These are phyloP conservation scores for Pandemis cinnamomeana DNA, from an alignment of 2,888 invertebrate species.

Conservation along the genomic window DNA sequence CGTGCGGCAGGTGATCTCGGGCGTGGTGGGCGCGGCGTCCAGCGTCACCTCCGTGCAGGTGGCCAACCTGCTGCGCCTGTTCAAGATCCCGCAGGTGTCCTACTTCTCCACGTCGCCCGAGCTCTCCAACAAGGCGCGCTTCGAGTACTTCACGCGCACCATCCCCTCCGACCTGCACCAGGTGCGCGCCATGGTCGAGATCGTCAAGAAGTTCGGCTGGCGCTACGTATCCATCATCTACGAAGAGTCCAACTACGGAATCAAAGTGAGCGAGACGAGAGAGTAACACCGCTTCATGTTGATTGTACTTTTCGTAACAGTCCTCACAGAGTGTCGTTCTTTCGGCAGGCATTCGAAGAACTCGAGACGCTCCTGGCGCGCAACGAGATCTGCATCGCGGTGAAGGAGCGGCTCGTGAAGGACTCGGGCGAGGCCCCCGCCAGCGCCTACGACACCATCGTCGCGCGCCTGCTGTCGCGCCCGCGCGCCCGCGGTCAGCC, in stretches of 20 bases:
- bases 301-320: constrained; percentile 75
- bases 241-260: constrained; percentile 98
- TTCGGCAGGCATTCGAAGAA: constrained; percentile 94
- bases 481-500: constrained; percentile 92
- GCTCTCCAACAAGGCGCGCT: constrained; percentile 96
- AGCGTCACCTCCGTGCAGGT: constrained; percentile 98
- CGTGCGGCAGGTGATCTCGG: constrained; percentile 75
- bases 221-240: constrained; percentile 98
- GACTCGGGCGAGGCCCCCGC: constrained; percentile 97
- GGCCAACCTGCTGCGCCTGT: constrained; percentile 92
- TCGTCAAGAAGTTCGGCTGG: constrained; percentile 94
- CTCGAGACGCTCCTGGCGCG: constrained; percentile 93
- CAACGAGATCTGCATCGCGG: constrained; percentile 95
- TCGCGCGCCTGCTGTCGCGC: constrained; percentile 91
- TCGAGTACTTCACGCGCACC: constrained; percentile 96
- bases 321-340: background rate
- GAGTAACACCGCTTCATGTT: constrained; percentile 58
- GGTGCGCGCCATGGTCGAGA: constrained; percentile 97
- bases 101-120: constrained; percentile 96
- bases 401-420: constrained; percentile 96
- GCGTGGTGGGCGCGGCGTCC: constrained; percentile 84
- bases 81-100: constrained; percentile 93
- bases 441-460: constrained; percentile 93
- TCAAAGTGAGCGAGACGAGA: constrained; percentile 91
- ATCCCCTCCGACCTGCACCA: constrained; percentile 98